Evolutionary conservation across 2,113 vertebrate genomes (phyloP), one percentile per base, ranked within the genome.

Genomic region (Microcebus tavaratra): DNA sequence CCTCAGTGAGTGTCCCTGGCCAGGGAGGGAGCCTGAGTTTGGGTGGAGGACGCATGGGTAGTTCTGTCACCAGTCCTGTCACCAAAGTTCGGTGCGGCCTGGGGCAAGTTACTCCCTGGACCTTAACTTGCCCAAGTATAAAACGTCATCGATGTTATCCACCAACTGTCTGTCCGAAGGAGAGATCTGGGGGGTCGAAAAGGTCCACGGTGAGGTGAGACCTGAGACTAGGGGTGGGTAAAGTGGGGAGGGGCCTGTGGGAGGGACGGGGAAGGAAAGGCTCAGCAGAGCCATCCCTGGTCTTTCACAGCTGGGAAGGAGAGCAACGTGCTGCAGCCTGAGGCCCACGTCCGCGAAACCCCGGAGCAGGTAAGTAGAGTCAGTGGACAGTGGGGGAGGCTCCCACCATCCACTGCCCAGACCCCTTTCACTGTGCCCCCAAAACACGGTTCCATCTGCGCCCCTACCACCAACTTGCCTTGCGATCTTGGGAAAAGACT

Each of bases 1-100:
- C 39, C 21, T 3, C 17, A 45, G 98, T 98, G 96, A 98, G 91
- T 84, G 55, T 68, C 88, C 70, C 89, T 65, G 72, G 57, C 36
- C 72, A 50, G 14, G 25, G 18, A 91, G 48, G 31, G 59, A 25
- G 18, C 25, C 73, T 50, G 88, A 45, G 48, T 53, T 57, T n/a
- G 76, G 68, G 42, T 42, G 11, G 27, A 70, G 42, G 34, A 75
- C 39, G 17, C 55, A 10, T 5, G 61, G 23, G 20, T 11, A 17
- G 45, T 53, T 67, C 14, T 67, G 27, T 70, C 81, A 31, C 63
- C 25, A 48, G 48, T 17, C 12, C 45, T 65, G 15, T 34, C 53
- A 50, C 67, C 14, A 25, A 23, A 20, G 59, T 55, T 34, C 0
- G 0, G 4, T 3, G 48, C 39, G 59, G 9, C 72, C 63, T 42